Base-by-base conservation (phyloP, 2,113 vertebrate genomes). In the Protobothrops flavoviridis region DNA sequence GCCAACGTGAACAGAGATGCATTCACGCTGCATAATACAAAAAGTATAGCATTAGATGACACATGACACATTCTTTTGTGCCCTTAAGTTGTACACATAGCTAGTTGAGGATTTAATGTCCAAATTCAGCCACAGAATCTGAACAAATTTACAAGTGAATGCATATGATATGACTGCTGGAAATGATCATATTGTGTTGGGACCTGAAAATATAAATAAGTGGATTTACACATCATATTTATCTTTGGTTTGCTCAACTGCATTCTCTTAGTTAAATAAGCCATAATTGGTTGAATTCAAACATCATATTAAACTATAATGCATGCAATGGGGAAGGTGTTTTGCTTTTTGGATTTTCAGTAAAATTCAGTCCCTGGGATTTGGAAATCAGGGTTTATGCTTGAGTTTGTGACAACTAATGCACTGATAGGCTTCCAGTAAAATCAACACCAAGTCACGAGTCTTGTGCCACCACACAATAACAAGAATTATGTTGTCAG, bases 1-100 rank as follows among this genome's bases (percentile, higher is more conserved):
- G 81, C 98, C 98, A 74, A 98, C 92, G 2, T 98, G 98, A 91
- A 98, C 74, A 0, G 97, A 98, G 93, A 98, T 97, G 94, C 98
- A 98, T 88, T 98, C 98, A 45, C 96, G 94, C 97, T 98, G 94
- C 45, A 43, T 9, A 7, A 81, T 7, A 81, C 74, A 81, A 43
- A 81, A 81, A 81, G 74, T 81, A 43, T 3, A 81, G 33, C 74
- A 81, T 81, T 81, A 81, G 74, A 81, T 43, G 6, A 21, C 33
- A 74, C 2, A 10, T 20, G 8, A 17, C 1, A 9, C 13, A 24
- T 23, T 10, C 21, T 61, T 91, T 48, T 56, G 2, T 74, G 56
- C 45, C 11, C 23, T 53, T 29, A 52, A 88, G 52, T 56, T 43
- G 8, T 56, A 39, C 10, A 17, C 29, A 55, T 12, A 59, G 17